A percentile compares a stretch with the other conserved stretches of the same genome.
phyloP scores from a whole-genome alignment of 2,888 invertebrate species.

The Tigriopus californicus region DNA sequence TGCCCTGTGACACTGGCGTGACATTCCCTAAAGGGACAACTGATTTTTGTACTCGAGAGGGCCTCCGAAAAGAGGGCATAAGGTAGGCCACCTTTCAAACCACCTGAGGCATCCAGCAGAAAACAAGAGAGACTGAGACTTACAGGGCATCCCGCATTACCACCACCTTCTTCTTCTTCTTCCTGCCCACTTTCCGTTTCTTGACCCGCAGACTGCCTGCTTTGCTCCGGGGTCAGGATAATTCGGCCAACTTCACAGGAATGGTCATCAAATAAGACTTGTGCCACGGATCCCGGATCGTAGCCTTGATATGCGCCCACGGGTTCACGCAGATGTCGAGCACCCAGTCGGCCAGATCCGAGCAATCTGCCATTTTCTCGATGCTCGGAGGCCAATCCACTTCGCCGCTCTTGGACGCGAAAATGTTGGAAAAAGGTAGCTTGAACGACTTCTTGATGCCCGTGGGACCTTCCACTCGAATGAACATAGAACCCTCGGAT shows the following conservation, averaged over 20 bases:
- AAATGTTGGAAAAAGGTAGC: neutral
- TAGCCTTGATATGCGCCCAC: neutral
- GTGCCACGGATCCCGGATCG: constrained; percentile 10
- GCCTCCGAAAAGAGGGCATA: too few relatives aligned
- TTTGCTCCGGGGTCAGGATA: too few relatives aligned
- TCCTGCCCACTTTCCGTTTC: too few relatives aligned
- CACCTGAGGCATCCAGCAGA: too few relatives aligned
- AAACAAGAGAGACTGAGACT: too few relatives aligned
- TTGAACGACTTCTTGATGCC: neutral
- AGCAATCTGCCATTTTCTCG: neutral
- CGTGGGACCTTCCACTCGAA: constrained; percentile 5
- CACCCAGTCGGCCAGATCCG: neutral
- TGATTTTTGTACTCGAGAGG: too few relatives aligned
- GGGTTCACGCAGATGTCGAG: neutral
- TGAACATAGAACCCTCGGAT: neutral
- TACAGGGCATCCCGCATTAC: too few relatives aligned
- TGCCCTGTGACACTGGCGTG: too few relatives aligned
- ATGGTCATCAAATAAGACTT: constrained; percentile 8
- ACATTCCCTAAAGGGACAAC: too few relatives aligned
- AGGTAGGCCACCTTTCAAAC: too few relatives aligned
- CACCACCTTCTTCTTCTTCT: too few relatives aligned
- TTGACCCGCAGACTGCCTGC: too few relatives aligned
- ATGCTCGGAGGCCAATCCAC: constrained; percentile 1
- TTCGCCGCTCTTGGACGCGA: neutral
- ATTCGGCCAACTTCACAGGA: constrained; percentile 5